Evolutionary conservation across 2,888 invertebrate species (phyloP), one percentile per base, ranked within the genome.

Genomic region (Monopis laevigella): DNA sequence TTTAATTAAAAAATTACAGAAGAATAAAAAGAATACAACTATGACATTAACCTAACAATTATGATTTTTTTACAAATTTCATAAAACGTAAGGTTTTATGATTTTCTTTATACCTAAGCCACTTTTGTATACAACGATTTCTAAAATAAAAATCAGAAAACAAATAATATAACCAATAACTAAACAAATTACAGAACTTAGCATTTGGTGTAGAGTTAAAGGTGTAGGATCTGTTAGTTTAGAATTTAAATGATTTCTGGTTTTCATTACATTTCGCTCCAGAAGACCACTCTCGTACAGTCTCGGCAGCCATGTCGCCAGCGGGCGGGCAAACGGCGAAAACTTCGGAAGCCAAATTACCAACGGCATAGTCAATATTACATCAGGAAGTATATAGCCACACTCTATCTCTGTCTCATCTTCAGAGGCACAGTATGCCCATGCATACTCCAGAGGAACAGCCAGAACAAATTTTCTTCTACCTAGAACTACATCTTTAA

Each of bases 281-380:
- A 74, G 48, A 21, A 73, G 51, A 1, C 72, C 72, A 35, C 58
- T 62, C 44, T 73, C 72, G 7, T 69, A 50, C 29, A 72, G 50
- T 18, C 71, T 54, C n/a, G 62, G 62, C 3, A 72, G 46, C 72
- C 69, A 71, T 7, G 53, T 43, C 1, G 55, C 46, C 6, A 72
- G 41, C 0, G 65, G 51, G 10, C 48, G 50, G 2, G 48, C 47
- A 40, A 65, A 71, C 1, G 70, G 63, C 8, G 73, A 73, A 41
- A 62, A 53, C 43, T 56, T 58, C 41, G 51, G 62, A 58, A 65
- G 64, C 71, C 68, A 72, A 11, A 72, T 54, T 1, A 71, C 72
- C 35, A 71, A 50, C 4, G 72, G 70, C 3, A 69, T 56, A 1
- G 65, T 64, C 52, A 73, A 53, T 18, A 73, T 70, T 0, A 67